Conservation (phyloP, 2,888 invertebrate species). For the Tanytarsus gracilentus region DNA sequence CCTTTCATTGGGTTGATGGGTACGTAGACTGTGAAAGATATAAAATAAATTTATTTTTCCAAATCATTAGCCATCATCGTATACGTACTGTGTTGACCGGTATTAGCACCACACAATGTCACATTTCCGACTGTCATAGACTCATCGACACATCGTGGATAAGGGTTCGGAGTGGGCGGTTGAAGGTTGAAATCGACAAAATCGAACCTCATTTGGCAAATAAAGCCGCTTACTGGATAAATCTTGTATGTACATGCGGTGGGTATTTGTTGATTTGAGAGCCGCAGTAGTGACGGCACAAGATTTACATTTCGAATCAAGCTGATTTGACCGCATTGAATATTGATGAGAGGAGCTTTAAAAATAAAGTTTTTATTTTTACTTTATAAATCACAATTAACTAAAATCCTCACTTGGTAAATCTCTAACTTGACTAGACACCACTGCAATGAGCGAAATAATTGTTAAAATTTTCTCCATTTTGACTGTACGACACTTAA, state of each 20-base stretch:
- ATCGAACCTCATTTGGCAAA: slow-evolving; percentile 25
- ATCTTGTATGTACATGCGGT: slow-evolving; percentile 20
- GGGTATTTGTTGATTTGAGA: slow-evolving; percentile 8
- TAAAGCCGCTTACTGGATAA: neutral
- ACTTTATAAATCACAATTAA: too few relatives aligned
- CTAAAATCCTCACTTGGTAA: too few relatives aligned
- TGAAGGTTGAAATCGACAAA: neutral
- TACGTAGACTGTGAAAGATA: slow-evolving; percentile 34
- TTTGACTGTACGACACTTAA: neutral
- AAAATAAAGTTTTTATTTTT: slow-evolving; percentile 2
- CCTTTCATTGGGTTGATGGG: slow-evolving; percentile 38
- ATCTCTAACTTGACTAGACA: too few relatives aligned
- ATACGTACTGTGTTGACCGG: slow-evolving; percentile 52
- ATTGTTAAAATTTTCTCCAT: neutral
- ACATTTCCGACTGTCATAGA: slow-evolving; percentile 36
- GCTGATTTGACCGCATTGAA: slow-evolving; percentile 19
- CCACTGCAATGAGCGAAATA: too few relatives aligned
- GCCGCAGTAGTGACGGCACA: neutral
- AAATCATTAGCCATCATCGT: slow-evolving; percentile 32
- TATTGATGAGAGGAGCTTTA: slow-evolving; percentile 25
- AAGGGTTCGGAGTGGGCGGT: neutral
- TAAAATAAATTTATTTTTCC: slow-evolving; percentile 8
- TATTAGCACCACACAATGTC: slow-evolving; percentile 52
- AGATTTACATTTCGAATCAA: neutral
- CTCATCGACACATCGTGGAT: slow-evolving; percentile 33